Conservation (phyloP, 2,797 vertebrate species). For the Hylomyscus alleni region DNA sequence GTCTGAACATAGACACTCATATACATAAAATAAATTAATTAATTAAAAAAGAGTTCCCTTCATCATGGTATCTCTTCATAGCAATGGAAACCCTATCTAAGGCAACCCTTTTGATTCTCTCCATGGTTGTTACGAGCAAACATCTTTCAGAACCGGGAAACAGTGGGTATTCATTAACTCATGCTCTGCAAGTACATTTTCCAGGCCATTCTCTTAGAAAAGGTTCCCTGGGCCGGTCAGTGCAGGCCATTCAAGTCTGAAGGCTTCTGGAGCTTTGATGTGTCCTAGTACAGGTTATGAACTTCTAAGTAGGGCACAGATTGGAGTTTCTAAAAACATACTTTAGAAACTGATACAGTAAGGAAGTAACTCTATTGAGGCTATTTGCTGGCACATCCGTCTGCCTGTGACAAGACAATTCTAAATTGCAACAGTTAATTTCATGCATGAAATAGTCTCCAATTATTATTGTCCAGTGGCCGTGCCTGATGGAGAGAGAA, state of each 20-base stretch:
- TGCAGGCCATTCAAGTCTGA: background rate
- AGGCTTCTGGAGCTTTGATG: background rate
- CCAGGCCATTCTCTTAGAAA: background rate
- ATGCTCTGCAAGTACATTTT: background rate
- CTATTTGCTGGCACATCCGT: background rate
- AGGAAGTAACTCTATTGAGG: slow-evolving; percentile 11
- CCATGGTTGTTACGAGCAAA: background rate
- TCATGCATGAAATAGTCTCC: background rate
- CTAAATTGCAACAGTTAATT: background rate
- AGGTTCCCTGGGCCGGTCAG: background rate
- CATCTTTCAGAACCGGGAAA: background rate
- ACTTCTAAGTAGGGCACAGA: background rate
- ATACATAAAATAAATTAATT: background rate
- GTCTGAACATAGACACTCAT: background rate
- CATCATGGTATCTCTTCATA: background rate
- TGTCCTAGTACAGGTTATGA: background rate
- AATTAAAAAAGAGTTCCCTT: background rate
- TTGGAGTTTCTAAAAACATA: background rate
- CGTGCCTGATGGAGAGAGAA: slow-evolving; percentile 40
- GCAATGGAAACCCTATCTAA: background rate
- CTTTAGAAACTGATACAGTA: slow-evolving; percentile 5
- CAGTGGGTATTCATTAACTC: background rate
- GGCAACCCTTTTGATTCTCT: slow-evolving; percentile 8
- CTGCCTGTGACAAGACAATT: background rate
- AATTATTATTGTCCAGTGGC: background rate